These are phyloP conservation scores for Scolopax rusticola DNA, from an alignment of 2,797 vertebrate species.

Conservation along the genomic window DNA sequence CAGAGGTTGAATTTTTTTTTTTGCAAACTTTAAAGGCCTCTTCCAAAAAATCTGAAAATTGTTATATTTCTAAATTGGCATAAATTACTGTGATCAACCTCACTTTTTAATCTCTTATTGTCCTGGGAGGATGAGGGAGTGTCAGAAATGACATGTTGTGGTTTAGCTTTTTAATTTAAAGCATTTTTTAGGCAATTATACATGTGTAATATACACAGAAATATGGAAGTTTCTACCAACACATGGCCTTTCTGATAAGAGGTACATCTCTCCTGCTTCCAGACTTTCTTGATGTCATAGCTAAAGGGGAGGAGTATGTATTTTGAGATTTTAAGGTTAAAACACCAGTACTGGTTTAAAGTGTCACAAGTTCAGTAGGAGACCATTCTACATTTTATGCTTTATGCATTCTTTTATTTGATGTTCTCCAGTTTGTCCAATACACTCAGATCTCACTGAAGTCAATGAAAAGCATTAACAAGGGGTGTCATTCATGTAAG, in stretches of 20 bases:
- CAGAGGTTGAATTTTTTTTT: neutral
- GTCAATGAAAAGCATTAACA: neutral
- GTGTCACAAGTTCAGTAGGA: neutral
- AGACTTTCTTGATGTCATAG: neutral
- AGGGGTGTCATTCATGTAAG: neutral
- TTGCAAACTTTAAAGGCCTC: neutral
- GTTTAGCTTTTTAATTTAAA: neutral
- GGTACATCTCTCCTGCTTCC: neutral
- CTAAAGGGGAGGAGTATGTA: neutral
- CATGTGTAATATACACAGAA: neutral
- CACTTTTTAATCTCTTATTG: neutral
- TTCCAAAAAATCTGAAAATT: neutral
- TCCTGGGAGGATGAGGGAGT: neutral
- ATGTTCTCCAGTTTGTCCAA: neutral
- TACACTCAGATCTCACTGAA: neutral
- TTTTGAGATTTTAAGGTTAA: neutral
- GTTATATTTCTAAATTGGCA: neutral
- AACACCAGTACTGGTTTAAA: neutral
- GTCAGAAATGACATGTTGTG: neutral
- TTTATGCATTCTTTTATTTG: neutral
- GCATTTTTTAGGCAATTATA: neutral
- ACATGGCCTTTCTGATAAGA: neutral
- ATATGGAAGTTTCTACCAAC: neutral
- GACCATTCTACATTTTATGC: neutral
- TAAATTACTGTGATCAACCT: neutral